Evolutionary conservation across 2,113 vertebrate species (phyloP), one percentile per base, ranked within the genome.

Genomic region (Dissostichus mawsoni): DNA sequence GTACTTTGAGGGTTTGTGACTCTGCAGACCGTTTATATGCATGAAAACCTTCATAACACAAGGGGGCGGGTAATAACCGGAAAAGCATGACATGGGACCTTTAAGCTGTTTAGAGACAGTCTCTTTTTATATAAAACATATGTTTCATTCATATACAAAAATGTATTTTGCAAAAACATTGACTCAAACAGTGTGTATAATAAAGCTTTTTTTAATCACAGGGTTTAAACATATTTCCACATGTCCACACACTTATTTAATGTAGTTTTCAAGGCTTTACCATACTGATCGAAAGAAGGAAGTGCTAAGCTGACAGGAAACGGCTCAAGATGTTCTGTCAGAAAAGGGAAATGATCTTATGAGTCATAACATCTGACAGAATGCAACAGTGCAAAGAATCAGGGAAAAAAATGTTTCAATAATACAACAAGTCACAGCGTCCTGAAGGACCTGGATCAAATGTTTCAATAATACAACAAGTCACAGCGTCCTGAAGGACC

Each of bases 291-390:
- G 61, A n/a, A 48, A 56, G 47, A 41, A 0, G 3, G 68, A 44
- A 45, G 33, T 52, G 18, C 3, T 68, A 6, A 23, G 3, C 36
- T 69, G 18, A 62, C 48, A 50, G 65, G 48, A 82, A 82, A 45
- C 25, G 0, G 7, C 23, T 23, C 29, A 64, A 81, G 69, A 81
- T 77, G 70, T 75, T 78, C 41, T 13, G 0, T 20, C 13, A 74
- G 50, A 74, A 72, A 86, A 50, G 47, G 63, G 65, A 78, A 86
- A 44, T 0, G 1, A 64, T 53, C 13, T 8, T 33, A 23, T n/a
- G 14, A 36, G 10, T 44, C 1, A 10, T 17, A 11, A 25, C 45
- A 18, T 6, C 2, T 8, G 29, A 45, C 8, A 50, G 44, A 78
- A 62, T 25, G 7, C 61, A 23, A 9, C 59, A 23, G 2, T 16